These are phyloP conservation scores for Cheilosia soror DNA, from an alignment of 2,888 invertebrate species.

Conservation along the genomic window DNA sequence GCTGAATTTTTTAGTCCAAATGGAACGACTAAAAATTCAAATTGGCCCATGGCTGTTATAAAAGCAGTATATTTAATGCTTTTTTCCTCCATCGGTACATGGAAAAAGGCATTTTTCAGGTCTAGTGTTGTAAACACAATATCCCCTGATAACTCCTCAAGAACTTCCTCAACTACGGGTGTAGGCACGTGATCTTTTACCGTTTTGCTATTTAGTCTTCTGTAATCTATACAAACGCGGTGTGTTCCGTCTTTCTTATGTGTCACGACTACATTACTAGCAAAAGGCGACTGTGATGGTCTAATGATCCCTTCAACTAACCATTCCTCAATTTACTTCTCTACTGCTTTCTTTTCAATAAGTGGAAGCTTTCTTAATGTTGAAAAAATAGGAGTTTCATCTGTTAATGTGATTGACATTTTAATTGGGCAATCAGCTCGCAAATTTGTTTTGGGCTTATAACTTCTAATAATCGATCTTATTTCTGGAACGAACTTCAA, in stretches of 20 bases:
- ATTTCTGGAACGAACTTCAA: too few relatives aligned
- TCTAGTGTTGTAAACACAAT: slow-evolving; percentile 76
- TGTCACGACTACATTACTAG: neutral
- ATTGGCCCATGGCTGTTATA: slow-evolving; percentile 81
- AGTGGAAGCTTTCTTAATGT: too few relatives aligned
- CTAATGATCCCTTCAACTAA: neutral
- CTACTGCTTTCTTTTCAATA: too few relatives aligned
- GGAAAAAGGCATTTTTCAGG: slow-evolving; percentile 65
- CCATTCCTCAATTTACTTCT: neutral
- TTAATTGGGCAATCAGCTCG: too few relatives aligned
- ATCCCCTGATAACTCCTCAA: slow-evolving; percentile 74
- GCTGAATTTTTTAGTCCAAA: slow-evolving; percentile 81
- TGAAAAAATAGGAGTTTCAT: too few relatives aligned
- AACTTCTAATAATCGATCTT: too few relatives aligned
- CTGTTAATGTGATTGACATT: too few relatives aligned
- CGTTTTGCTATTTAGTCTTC: neutral
- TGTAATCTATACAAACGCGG: neutral
- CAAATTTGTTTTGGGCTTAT: too few relatives aligned
- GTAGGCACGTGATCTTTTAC: slow-evolving; percentile 14
- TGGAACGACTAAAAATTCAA: slow-evolving; percentile 80
- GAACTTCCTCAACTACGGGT: slow-evolving; percentile 32
- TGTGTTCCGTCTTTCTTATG: neutral
- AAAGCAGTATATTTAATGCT: slow-evolving; percentile 80
- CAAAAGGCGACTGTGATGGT: neutral
- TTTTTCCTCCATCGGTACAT: slow-evolving; percentile 32